phyloP scores from a whole-genome alignment of 2,888 invertebrate species.

The Sesia bembeciformis region DNA sequence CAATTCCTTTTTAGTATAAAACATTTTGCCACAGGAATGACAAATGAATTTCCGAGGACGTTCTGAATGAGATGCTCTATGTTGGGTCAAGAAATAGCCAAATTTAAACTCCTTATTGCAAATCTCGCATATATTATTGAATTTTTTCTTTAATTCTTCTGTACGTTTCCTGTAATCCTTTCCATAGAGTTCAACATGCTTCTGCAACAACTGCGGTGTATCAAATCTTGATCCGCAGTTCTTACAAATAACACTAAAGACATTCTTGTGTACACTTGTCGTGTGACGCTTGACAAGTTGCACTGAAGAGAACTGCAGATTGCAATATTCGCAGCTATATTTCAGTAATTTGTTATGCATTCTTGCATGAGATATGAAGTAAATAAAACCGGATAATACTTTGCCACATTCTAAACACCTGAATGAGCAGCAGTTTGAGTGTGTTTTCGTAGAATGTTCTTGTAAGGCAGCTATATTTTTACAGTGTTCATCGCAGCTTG shows the following conservation, averaged over 20 bases:
- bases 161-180: constrained; percentile 24
- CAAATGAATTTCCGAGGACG: constrained; percentile 58
- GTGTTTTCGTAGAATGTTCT: constrained; percentile 55
- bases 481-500: constrained; percentile 53
- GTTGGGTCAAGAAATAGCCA: constrained; percentile 47
- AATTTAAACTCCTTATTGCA: constrained; percentile 59
- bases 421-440: constrained; percentile 45
- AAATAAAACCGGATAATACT: constrained; percentile 33
- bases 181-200: constrained; percentile 39
- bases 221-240: constrained; percentile 49
- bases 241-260: constrained; percentile 30
- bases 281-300: constrained; percentile 39
- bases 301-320: constrained; percentile 34
- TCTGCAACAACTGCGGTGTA: constrained; percentile 35
- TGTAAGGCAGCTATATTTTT: constrained; percentile 46
- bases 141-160: constrained; percentile 24
- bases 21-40: constrained; percentile 65
- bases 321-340: constrained; percentile 57
- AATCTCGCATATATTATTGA: constrained; percentile 44
- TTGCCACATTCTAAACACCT: constrained; percentile 56
- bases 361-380: constrained; percentile 47
- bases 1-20: constrained; percentile 59
- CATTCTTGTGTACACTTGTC: constrained; percentile 24
- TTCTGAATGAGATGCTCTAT: constrained; percentile 57
- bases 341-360: constrained; percentile 43